phyloP scores from a whole-genome alignment of 2,888 invertebrate genomes.

The Sminthurinus aureus region DNA sequence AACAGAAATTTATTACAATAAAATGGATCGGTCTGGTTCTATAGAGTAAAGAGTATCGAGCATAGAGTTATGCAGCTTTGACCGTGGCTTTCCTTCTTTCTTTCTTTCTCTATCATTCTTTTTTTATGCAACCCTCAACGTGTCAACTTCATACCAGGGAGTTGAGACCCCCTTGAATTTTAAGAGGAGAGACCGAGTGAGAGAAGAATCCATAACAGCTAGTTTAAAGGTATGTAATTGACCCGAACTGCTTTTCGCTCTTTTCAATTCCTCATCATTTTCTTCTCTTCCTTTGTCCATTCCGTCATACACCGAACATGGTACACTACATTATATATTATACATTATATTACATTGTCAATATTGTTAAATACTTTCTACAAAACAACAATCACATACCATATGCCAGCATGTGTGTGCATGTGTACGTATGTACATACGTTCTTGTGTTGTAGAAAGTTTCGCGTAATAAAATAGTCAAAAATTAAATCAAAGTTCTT shows the following conservation, averaged over 20 bases:
- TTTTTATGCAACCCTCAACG: constrained; percentile 21
- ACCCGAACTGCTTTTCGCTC: constrained; percentile 32
- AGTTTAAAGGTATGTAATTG: constrained; percentile 34
- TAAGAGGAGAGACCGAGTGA: constrained; percentile 23
- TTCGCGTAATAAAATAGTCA: too few species aligned
- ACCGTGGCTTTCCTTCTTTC: neutral
- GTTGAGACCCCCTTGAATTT: constrained; percentile 41
- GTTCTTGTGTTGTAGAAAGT: neutral
- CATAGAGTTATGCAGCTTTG: neutral
- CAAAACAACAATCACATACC: neutral
- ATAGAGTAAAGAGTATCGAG: constrained; percentile 6
- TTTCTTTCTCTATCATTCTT: neutral
- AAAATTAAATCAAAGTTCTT: too few species aligned
- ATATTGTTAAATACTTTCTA: neutral
- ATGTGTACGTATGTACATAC: constrained; percentile 5
- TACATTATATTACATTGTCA: constrained; percentile 1
- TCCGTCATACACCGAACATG: neutral
- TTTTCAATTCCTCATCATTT: constrained; percentile 21
- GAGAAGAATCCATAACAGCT: constrained; percentile 32
- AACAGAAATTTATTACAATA: neutral
- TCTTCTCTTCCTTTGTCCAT: constrained; percentile 19
- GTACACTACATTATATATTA: too few species aligned
- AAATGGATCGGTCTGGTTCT: neutral
- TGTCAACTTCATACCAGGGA: constrained; percentile 37
- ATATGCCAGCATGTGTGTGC: neutral